Evolutionary conservation across 2,113 vertebrate genomes (phyloP), one percentile per base, ranked within the genome.

Genomic region (Festucalex cinctus): DNA sequence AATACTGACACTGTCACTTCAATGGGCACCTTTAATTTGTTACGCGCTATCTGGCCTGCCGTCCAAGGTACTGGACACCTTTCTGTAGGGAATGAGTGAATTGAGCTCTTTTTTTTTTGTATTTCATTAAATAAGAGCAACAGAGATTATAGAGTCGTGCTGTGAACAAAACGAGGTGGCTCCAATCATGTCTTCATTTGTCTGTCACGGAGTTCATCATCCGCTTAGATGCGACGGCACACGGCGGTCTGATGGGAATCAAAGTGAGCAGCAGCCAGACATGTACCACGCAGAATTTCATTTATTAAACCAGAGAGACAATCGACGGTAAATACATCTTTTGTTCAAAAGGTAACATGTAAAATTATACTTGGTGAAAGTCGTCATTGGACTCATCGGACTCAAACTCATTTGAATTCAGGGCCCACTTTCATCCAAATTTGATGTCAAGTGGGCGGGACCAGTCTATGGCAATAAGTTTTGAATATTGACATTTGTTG

Each of bases 71-170:
- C 68, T 9, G 60, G 74, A 71, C 78, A 76, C 76, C 73, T 73
- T 71, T 85, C 70, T 83, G 63, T 35, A 57, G n/a, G 26, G 68
- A 74, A 84, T 75, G 83, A 86, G 78, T 69, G 76, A 81, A 68
- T 81, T 69, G 66, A 84, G 71, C 63, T 57, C 36, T 22, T 73
- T 73, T 85, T 36, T 73, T 85, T 37, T 87, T 81, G n/a, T n/a
- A n/a, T n/a, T n/a, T n/a, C n/a, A 87, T 88, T 82, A 70, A 86
- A 83, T 88, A 74, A 73, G 63, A 79, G 73, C 63, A 65, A 78
- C 59, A 53, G 26, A 67, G 69, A 73, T 86, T 80, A n/a, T n/a
- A 64, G 6, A 70, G 59, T 66, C 56, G 46, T 57, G 63, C 56
- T 56, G 48, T 65, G 76, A 62, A 70, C 48, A 74, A 65, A 72